A percentile compares a stretch with the other conserved stretches of the same genome.
phyloP scores from a whole-genome alignment of 2,113 vertebrate genomes.

The Mustela nigripes region DNA sequence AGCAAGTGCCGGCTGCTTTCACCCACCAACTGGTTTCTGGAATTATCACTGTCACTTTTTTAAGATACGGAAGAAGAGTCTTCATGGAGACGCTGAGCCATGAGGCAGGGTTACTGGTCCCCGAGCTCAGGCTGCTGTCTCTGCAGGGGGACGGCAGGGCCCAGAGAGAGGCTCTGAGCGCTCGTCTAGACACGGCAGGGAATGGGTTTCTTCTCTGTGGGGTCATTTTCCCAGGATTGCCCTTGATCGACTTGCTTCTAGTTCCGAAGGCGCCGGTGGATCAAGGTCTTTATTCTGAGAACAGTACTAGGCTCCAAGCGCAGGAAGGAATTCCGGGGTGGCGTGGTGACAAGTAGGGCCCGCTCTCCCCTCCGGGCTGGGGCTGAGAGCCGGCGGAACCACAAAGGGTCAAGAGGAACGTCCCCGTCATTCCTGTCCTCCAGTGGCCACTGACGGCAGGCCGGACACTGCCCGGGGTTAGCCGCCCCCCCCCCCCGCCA shows the following conservation, averaged over 20 bases:
- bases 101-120: not conserved
- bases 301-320: not conserved
- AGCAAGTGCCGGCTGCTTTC: not conserved
- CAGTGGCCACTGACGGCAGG: not conserved
- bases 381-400: accelerated
- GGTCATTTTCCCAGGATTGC: not conserved
- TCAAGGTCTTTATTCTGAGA: not conserved
- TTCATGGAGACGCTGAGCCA: not conserved
- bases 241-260: not conserved
- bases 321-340: not conserved
- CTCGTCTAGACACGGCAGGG: not conserved
- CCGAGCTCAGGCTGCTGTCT: not conserved
- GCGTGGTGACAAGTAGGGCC: accelerated
- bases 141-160: not conserved
- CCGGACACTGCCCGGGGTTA: accelerated
- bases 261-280: not conserved
- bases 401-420: too few species aligned
- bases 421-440: not conserved
- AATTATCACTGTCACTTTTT: too few species aligned
- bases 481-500: accelerated
- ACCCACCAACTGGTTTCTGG: not conserved
- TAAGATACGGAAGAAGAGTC: not conserved
- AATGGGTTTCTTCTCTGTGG: not conserved
- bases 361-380: accelerated
- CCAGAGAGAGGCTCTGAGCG: not conserved